These are phyloP conservation scores for Microchrysa polita DNA, from an alignment of 2,888 invertebrate species.

Conservation along the genomic window DNA sequence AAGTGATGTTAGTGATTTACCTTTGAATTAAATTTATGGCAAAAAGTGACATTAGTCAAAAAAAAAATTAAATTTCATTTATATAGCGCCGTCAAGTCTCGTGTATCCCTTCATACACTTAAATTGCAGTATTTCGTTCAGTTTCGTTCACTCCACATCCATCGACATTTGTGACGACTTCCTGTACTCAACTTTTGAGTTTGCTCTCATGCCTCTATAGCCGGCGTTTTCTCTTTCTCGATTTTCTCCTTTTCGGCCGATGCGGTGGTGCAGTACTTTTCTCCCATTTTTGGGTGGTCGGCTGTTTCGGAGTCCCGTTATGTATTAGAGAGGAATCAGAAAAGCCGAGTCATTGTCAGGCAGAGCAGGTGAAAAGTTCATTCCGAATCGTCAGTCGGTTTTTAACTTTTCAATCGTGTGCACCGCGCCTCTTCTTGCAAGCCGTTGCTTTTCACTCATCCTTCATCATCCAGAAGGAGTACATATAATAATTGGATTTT, in stretches of 20 bases:
- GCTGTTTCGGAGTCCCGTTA: neutral
- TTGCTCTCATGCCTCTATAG: neutral
- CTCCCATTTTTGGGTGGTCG: no score
- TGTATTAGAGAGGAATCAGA: conserved; percentile 20
- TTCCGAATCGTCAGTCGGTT: conserved; percentile 19
- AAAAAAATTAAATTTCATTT: neutral
- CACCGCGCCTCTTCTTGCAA: neutral
- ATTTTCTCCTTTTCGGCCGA: no score
- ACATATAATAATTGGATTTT: conserved; percentile 17
- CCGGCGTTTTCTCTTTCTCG: conserved; percentile 10
- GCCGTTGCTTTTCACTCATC: conserved; percentile 3
- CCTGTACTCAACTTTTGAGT: neutral
- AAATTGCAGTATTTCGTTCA: conserved; percentile 12
- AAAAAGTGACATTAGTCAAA: neutral
- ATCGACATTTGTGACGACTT: conserved; percentile 10
- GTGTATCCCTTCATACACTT: neutral
- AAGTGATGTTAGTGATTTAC: no score
- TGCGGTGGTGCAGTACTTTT: neutral
- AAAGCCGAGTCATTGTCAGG: conserved; percentile 11
- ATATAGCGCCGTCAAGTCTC: no score
- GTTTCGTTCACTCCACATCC: neutral
- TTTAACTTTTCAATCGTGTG: conserved; percentile 28
- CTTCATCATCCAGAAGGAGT: conserved; percentile 7
- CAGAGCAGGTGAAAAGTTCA: conserved; percentile 33
- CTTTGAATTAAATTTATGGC: neutral